These are phyloP conservation scores for Sitodiplosis mosellana DNA, from an alignment of 1,140 invertebrate species.

Conservation along the genomic window DNA sequence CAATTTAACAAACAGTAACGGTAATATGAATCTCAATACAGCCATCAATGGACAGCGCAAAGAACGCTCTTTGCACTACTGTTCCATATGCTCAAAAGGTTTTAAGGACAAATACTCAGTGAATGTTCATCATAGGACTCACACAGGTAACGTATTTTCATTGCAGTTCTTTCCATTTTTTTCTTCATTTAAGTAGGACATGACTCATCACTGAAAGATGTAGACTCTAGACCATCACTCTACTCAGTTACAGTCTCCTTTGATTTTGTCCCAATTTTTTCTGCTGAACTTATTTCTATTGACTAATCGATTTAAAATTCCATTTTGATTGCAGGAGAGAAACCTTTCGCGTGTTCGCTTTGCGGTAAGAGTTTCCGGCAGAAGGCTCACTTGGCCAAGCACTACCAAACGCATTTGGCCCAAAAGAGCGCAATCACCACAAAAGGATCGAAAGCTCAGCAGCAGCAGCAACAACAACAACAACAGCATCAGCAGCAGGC, in stretches of 20 bases:
- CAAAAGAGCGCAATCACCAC: slow-evolving; percentile 38
- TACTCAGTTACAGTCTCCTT: too few relatives aligned
- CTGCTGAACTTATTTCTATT: too few relatives aligned
- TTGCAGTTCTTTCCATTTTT: not conserved
- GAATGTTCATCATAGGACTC: slow-evolving; percentile 78
- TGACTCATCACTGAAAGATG: too few relatives aligned
- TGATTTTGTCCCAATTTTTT: too few relatives aligned
- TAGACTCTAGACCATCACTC: too few relatives aligned
- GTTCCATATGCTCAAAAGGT: slow-evolving; percentile 78
- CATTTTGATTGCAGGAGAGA: slow-evolving; percentile 32
- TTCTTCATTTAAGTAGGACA: not conserved
- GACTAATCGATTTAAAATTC: not conserved
- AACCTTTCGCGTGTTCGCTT: slow-evolving; percentile 72
- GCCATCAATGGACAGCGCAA: slow-evolving; percentile 39
- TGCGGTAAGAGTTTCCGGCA: slow-evolving; percentile 86
- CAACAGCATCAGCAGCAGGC: not conserved
- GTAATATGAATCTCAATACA: slow-evolving; percentile 27
- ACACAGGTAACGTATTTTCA: slow-evolving; percentile 38
- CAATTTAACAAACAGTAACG: slow-evolving; percentile 14
- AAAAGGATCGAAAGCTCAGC: not conserved
- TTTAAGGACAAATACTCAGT: slow-evolving; percentile 90
- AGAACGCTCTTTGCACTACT: slow-evolving; percentile 73
- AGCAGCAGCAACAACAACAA: slow-evolving; percentile 2
- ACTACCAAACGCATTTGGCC: slow-evolving; percentile 86
- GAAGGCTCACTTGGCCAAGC: slow-evolving; percentile 92